A percentile compares a stretch with the other conserved stretches of the same genome.
Conservation (phyloP, 2,113 vertebrate species). For the Dissostichus mawsoni region DNA sequence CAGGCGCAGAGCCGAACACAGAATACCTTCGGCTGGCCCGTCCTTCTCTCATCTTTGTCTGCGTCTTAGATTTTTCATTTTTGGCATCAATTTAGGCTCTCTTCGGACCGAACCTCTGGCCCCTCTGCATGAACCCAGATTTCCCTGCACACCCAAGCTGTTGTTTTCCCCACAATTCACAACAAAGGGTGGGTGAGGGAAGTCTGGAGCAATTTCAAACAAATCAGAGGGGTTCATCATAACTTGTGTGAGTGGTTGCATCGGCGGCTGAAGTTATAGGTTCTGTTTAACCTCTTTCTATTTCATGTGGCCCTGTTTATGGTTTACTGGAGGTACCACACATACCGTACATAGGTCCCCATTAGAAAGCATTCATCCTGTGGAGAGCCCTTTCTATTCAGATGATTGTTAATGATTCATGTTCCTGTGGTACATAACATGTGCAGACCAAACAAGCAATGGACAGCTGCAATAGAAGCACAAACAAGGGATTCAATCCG, state of each 20-base stretch:
- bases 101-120: conserved; percentile 21
- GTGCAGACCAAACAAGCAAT: background rate
- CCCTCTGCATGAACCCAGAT: conserved; percentile 42
- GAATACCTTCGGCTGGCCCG: background rate
- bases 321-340: background rate
- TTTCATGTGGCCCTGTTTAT: background rate
- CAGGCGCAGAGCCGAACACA: conserved; percentile 8
- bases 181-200: conserved; percentile 13
- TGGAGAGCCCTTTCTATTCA: too few relatives aligned
- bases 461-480: background rate
- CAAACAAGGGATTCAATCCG: conserved; percentile 13
- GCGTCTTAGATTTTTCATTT: background rate
- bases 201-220: conserved; percentile 44
- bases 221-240: conserved; percentile 31
- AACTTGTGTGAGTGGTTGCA: conserved; percentile 21
- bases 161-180: conserved; percentile 43
- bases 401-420: too few relatives aligned
- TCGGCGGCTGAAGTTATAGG: background rate
- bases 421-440: too few relatives aligned
- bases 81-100: conserved; percentile 19
- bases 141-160: conserved; percentile 37
- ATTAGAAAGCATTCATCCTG: too few relatives aligned
- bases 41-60: conserved; percentile 18
- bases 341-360: too few relatives aligned
- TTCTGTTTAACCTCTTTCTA: conserved; percentile 1